These are phyloP conservation scores for Morone chrysops DNA, from an alignment of 2,113 vertebrate genomes.

Conservation along the genomic window DNA sequence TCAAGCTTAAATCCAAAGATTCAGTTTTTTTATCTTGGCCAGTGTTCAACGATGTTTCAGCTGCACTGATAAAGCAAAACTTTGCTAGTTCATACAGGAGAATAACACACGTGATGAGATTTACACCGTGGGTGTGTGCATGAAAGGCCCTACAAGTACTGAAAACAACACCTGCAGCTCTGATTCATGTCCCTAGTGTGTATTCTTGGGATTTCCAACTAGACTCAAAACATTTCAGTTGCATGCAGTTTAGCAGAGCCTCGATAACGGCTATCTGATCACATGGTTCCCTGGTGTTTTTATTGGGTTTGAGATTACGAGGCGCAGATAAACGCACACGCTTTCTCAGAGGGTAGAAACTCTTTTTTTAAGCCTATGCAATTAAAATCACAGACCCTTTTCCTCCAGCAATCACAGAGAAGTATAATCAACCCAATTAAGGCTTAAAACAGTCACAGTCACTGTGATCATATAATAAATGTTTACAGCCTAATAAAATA, in stretches of 20 bases:
- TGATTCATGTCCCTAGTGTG: background rate
- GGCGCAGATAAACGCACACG: conserved; percentile 2
- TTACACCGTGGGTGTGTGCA: background rate
- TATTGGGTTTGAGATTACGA: conserved; percentile 3
- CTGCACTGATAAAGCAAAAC: background rate
- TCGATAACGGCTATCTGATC: conserved; percentile 37
- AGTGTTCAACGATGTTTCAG: background rate
- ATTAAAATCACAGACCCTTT: conserved; percentile 58
- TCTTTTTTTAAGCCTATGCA: conserved; percentile 30
- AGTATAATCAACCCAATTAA: conserved; percentile 52
- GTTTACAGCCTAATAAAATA: conserved; percentile 58
- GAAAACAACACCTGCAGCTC: conserved; percentile 32
- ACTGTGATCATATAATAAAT: conserved; percentile 55
- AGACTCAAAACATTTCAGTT: conserved; percentile 10
- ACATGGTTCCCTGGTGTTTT: conserved; percentile 2
- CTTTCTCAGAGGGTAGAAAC: conserved; percentile 28
- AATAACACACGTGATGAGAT: background rate
- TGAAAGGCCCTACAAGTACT: background rate
- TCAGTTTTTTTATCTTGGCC: background rate
- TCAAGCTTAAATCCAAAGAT: background rate
- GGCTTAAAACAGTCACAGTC: conserved; percentile 39
- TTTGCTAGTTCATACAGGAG: background rate
- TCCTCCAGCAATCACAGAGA: conserved; percentile 28
- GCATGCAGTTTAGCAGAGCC: background rate
- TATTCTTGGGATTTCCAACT: conserved; percentile 20